phyloP scores from a whole-genome alignment of 2,888 invertebrate species.

The Nomada hirtipes region DNA sequence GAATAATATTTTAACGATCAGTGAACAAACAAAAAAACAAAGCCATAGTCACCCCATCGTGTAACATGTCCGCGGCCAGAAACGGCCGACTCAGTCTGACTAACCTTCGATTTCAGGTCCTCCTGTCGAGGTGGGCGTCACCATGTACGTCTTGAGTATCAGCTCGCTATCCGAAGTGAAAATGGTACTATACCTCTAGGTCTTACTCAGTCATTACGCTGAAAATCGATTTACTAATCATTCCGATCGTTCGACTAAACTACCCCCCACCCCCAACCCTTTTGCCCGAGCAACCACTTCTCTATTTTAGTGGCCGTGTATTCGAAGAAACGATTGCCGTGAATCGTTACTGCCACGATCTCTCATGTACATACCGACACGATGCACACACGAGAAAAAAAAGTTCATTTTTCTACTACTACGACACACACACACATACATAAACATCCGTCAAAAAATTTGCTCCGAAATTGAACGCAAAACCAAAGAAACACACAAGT shows the following conservation, averaged over 20 bases:
- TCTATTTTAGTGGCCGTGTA: slow-evolving; percentile 68
- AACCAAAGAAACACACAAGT: slow-evolving; percentile 32
- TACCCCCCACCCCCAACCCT: slow-evolving; percentile 32
- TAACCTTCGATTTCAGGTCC: slow-evolving; percentile 88
- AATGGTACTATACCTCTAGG: slow-evolving; percentile 88
- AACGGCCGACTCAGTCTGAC: slow-evolving; percentile 82
- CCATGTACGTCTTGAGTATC: slow-evolving; percentile 93
- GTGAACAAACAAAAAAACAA: slow-evolving; percentile 52
- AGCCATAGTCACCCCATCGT: slow-evolving; percentile 71
- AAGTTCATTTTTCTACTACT: background rate
- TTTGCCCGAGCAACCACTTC: slow-evolving; percentile 65
- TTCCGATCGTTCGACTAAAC: slow-evolving; percentile 69
- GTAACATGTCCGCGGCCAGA: slow-evolving; percentile 67
- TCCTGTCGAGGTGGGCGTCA: slow-evolving; percentile 92
- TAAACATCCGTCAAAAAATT: slow-evolving; percentile 3
- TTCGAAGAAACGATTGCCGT: slow-evolving; percentile 49
- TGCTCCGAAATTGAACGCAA: slow-evolving; percentile 4
- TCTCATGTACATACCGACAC: slow-evolving; percentile 24
- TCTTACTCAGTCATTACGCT: slow-evolving; percentile 80
- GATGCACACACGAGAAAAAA: slow-evolving; percentile 17
- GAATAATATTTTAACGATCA: slow-evolving; percentile 53
- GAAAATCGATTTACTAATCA: slow-evolving; percentile 71
- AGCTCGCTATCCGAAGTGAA: slow-evolving; percentile 93
- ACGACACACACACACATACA: background rate
- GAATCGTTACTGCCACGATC: slow-evolving; percentile 59